Evolutionary conservation across 1,140 invertebrate species (phyloP), one percentile per base, ranked within the genome.

Genomic region (Aphidius gifuensis): DNA sequence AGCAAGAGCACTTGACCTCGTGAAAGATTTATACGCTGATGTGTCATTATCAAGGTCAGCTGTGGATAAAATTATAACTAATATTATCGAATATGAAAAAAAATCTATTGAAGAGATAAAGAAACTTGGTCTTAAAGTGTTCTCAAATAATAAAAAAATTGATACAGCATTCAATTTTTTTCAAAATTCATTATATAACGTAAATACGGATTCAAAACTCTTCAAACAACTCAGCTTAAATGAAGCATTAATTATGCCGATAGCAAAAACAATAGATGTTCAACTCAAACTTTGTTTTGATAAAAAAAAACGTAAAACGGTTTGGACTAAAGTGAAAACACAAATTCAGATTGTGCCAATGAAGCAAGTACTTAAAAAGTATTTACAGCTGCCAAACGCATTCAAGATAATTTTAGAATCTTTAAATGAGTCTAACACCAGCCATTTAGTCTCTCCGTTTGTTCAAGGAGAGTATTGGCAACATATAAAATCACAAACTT

Each of bases 341-440:
- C n/a, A n/a, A n/a, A n/a, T n/a, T n/a, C n/a, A n/a, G n/a, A n/a
- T n/a, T n/a, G n/a, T n/a, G n/a, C n/a, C n/a, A n/a, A n/a, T n/a
- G n/a, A n/a, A n/a, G n/a, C n/a, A n/a, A 50, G 49, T 50, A 6
- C 23, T 50, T 16, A 50, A 50, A 50, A 50, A 50, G 54, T 58
- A 44, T 58, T 40, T 7, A 68, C 48, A 56, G 55, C 46, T 54
- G 46, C 9, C 39, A 43, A 40, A 55, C 61, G 16, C 61, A 45
- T 40, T 1, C 51, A 7, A 16, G 49, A 32, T 32, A 7, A 50
- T 50, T 16, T 16, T 50, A 50, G 8, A 50, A 50, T 50, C 49
- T 7, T 23, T 50, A 32, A 16, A 50, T 50, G 8, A 50, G 38
- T 32, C 8, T 32, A 32, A 50, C 23, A 32, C 16, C 38, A 9